These are phyloP conservation scores for Malacoctenus gilli DNA, from an alignment of 2,797 vertebrate genomes.

Conservation along the genomic window DNA sequence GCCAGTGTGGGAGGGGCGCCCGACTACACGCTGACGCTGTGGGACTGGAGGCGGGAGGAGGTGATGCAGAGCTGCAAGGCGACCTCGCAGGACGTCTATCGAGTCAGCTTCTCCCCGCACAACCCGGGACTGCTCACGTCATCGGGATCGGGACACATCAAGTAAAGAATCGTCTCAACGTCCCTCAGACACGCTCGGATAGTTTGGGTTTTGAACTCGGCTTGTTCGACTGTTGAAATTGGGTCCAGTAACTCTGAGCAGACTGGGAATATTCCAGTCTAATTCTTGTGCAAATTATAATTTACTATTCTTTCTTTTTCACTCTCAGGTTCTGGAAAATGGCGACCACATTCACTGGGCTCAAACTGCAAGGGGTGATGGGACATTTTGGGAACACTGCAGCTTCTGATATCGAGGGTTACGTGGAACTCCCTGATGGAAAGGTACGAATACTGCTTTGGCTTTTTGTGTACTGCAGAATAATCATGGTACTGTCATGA, in stretches of 20 bases:
- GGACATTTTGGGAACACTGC: constrained; percentile 92
- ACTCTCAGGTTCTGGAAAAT: constrained; percentile 93
- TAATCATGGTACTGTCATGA: no score
- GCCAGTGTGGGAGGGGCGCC: constrained; percentile 87
- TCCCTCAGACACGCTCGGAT: no score
- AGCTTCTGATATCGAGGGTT: constrained; percentile 87
- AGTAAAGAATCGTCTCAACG: no score
- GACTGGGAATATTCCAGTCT: no score
- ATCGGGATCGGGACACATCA: constrained; percentile 91
- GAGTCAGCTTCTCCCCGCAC: constrained; percentile 89
- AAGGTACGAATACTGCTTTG: constrained; percentile 78
- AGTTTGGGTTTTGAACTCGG: background rate
- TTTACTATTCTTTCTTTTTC: background rate
- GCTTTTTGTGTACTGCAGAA: no score
- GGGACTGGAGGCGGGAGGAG: constrained; percentile 92
- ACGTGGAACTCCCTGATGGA: constrained; percentile 90
- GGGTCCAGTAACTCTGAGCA: no score
- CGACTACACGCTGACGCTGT: constrained; percentile 91
- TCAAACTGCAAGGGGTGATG: constrained; percentile 89
- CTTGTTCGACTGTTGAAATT: no score
- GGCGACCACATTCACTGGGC: constrained; percentile 88
- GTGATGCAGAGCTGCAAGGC: constrained; percentile 88
- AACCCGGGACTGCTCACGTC: constrained; percentile 88
- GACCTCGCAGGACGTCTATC: constrained; percentile 90
- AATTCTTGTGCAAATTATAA: no score